A percentile compares a stretch with the other conserved stretches of the same genome.
phyloP scores from a whole-genome alignment of 2,113 vertebrate genomes.

The Canis aureus region DNA sequence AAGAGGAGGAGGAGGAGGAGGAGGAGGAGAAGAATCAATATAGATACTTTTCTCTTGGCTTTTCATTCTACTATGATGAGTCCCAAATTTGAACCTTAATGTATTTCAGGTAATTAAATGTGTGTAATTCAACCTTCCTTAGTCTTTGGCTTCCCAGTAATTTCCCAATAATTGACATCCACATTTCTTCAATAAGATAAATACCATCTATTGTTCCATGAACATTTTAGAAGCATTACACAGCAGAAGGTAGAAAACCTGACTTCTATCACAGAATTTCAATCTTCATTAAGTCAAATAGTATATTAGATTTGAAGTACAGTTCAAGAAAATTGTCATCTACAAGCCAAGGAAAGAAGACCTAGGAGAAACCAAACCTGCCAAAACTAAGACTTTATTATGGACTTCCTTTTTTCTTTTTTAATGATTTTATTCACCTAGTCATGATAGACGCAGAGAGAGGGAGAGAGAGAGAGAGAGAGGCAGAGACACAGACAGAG shows the following conservation, averaged over 20 bases:
- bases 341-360: background rate
- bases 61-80: background rate
- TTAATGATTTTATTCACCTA: too few species aligned
- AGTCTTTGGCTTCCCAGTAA: background rate
- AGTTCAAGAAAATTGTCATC: background rate
- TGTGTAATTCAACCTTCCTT: background rate
- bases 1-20: too few species aligned
- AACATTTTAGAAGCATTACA: background rate
- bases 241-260: background rate
- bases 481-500: too few species aligned
- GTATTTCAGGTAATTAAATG: background rate
- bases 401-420: background rate
- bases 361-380: background rate
- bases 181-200: background rate
- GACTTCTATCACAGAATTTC: background rate
- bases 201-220: background rate
- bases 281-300: background rate
- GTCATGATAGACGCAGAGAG: too few species aligned
- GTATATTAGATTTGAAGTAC: background rate
- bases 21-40: background rate
- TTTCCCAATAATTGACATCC: background rate
- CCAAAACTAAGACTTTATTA: background rate
- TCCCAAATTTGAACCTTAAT: background rate
- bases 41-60: background rate
- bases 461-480: too few species aligned